Evolutionary conservation across 2,113 vertebrate species (phyloP).

Genomic region (Nipponia nippon): DNA sequence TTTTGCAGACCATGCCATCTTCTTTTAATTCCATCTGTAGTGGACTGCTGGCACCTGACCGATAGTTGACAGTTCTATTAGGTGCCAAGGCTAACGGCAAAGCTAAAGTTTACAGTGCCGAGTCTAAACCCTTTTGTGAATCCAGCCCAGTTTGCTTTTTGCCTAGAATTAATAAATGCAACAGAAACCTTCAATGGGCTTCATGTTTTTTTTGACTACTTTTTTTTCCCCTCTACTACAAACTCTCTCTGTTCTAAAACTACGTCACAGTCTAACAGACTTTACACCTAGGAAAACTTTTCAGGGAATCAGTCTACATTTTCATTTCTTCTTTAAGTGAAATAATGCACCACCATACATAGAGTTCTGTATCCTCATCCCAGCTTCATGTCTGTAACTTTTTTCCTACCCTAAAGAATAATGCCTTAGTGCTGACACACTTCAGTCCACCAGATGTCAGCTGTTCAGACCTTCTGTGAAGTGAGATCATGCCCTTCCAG

Average conservation of each 20-base stretch:
- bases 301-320: background rate
- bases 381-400: background rate
- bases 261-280: background rate
- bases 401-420: background rate
- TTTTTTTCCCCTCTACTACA: fast-evolving
- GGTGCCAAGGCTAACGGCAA: background rate
- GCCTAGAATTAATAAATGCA: background rate
- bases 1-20: background rate
- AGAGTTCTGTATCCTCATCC: background rate
- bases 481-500: constrained; percentile 14
- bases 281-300: background rate
- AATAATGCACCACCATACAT: background rate
- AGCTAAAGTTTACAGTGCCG: background rate
- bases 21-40: background rate
- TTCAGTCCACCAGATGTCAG: constrained; percentile 25
- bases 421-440: background rate
- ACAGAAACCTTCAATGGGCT: background rate
- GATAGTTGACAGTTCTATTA: background rate
- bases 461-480: background rate
- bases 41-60: background rate
- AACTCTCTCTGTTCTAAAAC: background rate
- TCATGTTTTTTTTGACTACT: background rate
- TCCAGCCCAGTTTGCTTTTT: background rate
- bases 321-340: background rate
- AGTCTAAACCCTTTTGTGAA: background rate